Conservation (phyloP, 2,113 vertebrate genomes). For the Genyomyrus donnyi region DNA sequence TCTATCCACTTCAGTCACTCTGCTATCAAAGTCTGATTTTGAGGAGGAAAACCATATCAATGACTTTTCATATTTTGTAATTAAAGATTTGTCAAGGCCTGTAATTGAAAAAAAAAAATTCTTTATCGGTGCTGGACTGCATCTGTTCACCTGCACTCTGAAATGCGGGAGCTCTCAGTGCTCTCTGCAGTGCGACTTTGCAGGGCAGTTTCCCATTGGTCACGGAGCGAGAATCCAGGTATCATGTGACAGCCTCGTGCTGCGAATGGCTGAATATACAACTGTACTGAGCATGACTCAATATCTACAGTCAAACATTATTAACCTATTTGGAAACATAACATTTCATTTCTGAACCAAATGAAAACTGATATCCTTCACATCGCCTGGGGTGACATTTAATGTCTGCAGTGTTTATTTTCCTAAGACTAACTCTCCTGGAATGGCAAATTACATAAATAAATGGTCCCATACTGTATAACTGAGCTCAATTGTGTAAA, state of each 20-base stretch:
- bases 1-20: background rate
- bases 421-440: background rate
- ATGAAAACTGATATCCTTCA: background rate
- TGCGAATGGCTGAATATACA: background rate
- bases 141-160: background rate
- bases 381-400: background rate
- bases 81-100: background rate
- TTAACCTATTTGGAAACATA: background rate
- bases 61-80: background rate
- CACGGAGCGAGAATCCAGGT: background rate
- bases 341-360: background rate
- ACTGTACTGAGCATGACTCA: background rate
- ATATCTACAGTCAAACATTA: background rate
- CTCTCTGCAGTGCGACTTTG: background rate
- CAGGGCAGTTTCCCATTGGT: background rate
- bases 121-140: background rate
- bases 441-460: background rate
- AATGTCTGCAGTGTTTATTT: background rate
- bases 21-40: background rate
- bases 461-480: background rate
- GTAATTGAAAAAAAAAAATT: background rate
- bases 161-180: background rate
- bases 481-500: background rate
- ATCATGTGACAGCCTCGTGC: background rate
- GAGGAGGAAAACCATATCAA: background rate